Evolutionary conservation across 2,113 vertebrate species (phyloP).

Genomic region (Columbina picui): DNA sequence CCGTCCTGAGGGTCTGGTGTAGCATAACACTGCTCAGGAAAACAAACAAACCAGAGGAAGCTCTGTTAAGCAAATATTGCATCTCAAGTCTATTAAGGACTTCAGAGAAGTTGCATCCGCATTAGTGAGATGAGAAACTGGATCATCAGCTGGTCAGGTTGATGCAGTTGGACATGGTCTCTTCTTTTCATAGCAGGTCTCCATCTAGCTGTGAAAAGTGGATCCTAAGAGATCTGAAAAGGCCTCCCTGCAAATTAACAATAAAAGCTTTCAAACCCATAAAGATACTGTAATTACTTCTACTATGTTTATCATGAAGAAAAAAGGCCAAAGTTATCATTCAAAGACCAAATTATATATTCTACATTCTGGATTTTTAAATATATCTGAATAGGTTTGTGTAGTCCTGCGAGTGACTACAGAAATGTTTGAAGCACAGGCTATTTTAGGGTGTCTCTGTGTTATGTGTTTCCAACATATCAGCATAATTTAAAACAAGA

Average conservation of each 20-base stretch:
- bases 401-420: background rate
- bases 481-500: background rate
- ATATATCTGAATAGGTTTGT: background rate
- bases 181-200: background rate
- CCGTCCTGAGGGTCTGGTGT: background rate
- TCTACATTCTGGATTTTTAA: background rate
- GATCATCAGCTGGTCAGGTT: background rate
- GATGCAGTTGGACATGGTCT: background rate
- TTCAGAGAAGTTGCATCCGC: background rate
- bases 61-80: conserved; percentile 1
- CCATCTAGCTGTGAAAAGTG: background rate
- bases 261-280: background rate
- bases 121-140: background rate
- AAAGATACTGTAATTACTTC: background rate
- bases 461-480: background rate
- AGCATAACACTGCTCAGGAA: background rate
- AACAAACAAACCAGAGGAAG: background rate
- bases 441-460: background rate
- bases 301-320: background rate
- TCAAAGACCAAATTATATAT: background rate
- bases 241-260: background rate
- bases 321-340: background rate
- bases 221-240: background rate
- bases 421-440: background rate
- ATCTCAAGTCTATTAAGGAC: background rate